phyloP scores from a whole-genome alignment of 2,797 vertebrate genomes.

The Parotocinclus haroldoi region DNA sequence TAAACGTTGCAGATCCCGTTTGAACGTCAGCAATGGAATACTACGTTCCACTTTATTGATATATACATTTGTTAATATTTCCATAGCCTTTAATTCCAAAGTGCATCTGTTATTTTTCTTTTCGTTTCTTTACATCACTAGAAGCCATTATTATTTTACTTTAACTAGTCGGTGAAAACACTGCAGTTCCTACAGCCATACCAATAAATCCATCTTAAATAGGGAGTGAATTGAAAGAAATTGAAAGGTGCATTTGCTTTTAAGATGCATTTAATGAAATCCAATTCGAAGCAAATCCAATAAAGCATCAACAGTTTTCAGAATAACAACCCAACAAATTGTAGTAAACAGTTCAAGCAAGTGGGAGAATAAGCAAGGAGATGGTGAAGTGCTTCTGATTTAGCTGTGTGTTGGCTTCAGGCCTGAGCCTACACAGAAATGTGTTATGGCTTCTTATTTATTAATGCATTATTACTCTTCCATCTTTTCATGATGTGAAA shows the following conservation, averaged over 20 bases:
- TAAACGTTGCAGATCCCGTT: no score
- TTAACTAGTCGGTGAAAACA: no score
- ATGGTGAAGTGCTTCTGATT: not conserved
- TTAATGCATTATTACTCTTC: conserved; percentile 24
- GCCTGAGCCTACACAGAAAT: not conserved
- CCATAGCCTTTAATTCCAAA: no score
- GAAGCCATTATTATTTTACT: no score
- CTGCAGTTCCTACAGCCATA: no score
- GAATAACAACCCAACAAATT: not conserved
- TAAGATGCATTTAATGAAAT: not conserved
- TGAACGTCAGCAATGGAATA: no score
- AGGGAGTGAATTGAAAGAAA: no score
- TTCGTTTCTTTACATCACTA: no score
- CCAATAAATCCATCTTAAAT: no score
- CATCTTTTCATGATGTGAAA: conserved; percentile 2
- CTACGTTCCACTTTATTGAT: no score
- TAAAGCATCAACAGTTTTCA: not conserved
- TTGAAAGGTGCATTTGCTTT: not conserved
- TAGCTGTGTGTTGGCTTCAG: not conserved
- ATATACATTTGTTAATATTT: no score
- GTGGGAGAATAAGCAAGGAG: not conserved
- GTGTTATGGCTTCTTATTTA: not conserved
- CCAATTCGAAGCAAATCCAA: not conserved
- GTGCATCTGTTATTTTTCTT: no score
- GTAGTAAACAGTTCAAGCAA: conserved; percentile 23